These are phyloP conservation scores for Saccopteryx leptura DNA, from an alignment of 2,113 vertebrate species.

Conservation along the genomic window DNA sequence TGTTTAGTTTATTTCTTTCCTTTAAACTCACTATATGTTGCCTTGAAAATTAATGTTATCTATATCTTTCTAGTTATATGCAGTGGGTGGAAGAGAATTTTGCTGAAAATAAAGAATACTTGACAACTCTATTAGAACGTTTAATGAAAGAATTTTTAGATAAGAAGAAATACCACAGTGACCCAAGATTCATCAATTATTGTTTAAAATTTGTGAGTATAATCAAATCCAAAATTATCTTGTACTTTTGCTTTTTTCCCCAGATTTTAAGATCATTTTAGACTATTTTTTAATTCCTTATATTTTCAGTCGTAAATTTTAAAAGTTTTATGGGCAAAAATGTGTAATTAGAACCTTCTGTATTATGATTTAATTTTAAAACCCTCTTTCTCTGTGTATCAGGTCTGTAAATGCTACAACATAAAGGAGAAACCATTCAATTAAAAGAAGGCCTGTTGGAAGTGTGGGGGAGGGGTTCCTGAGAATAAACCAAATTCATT, in stretches of 20 bases:
- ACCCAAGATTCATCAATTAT: constrained; percentile 91
- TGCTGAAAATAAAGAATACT: constrained; percentile 73
- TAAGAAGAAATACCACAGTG: constrained; percentile 90
- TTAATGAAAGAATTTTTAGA: constrained; percentile 91
- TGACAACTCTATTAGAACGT: constrained; percentile 89
- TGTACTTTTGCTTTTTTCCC: not conserved
- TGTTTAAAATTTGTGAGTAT: constrained; percentile 94
- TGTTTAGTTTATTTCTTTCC: not conserved
- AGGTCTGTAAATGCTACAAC: not conserved
- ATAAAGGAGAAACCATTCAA: not conserved
- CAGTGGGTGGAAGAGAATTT: constrained; percentile 88
- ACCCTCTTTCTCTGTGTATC: not conserved
- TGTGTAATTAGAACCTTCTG: constrained; percentile 45
- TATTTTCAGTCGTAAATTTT: constrained; percentile 48
- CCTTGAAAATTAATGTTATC: constrained; percentile 29
- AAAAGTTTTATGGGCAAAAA: not conserved
- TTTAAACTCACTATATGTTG: rapidly evolving
- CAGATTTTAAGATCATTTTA: constrained; percentile 32
- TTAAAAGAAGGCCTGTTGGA: not conserved
- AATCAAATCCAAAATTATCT: not conserved
- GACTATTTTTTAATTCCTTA: not conserved
- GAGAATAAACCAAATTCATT: constrained; percentile 27
- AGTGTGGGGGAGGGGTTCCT: not conserved
- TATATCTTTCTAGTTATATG: constrained; percentile 89
- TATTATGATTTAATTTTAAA: constrained; percentile 53